These are phyloP conservation scores for Ceryle rudis DNA, from an alignment of 2,797 vertebrate genomes.

Conservation along the genomic window DNA sequence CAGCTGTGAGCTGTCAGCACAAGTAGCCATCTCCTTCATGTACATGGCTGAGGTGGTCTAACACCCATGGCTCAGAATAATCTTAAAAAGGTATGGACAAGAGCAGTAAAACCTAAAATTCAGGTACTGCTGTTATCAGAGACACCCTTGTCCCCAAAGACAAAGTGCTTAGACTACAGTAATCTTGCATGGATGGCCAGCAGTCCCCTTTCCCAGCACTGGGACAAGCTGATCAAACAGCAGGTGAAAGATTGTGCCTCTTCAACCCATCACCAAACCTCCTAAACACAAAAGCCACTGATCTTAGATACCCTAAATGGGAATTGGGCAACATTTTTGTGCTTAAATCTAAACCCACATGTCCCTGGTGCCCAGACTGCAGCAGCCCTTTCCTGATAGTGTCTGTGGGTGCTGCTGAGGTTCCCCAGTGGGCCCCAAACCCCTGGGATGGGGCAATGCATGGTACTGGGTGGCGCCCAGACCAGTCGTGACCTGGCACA, in stretches of 20 bases:
- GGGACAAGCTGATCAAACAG: background rate
- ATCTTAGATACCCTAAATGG: background rate
- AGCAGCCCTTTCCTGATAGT: background rate
- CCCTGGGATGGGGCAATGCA: fast-evolving
- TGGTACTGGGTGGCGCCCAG: background rate
- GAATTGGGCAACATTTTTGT: background rate
- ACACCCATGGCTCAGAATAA: background rate
- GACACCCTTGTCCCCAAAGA: background rate
- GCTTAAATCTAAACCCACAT: fast-evolving
- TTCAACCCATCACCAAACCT: fast-evolving
- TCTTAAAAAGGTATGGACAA: background rate
- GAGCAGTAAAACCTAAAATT: background rate
- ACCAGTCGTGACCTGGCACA: background rate
- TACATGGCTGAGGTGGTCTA: fast-evolving
- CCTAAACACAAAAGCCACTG: background rate
- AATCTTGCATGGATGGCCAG: background rate
- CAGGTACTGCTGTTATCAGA: background rate
- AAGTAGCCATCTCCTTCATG: fast-evolving
- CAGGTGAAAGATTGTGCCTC: background rate
- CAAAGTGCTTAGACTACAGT: background rate
- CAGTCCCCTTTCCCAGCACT: background rate
- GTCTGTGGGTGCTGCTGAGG: background rate
- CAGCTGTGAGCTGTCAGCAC: background rate
- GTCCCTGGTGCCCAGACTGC: fast-evolving
- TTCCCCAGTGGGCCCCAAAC: fast-evolving